Base-by-base conservation (phyloP, 2,888 invertebrate genomes). In the Rhopalosiphum nymphaeae region DNA sequence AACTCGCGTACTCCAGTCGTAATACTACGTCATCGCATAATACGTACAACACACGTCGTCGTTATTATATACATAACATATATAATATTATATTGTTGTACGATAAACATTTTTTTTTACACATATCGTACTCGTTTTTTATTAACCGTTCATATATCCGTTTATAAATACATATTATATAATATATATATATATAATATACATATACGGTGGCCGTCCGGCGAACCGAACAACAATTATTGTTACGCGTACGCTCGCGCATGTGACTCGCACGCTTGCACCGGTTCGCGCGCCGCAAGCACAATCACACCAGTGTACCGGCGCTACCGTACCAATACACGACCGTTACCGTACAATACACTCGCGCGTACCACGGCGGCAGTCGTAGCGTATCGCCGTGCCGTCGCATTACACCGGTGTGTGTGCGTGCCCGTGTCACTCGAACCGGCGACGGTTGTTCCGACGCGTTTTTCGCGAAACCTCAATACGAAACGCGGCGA, bases 181-280 rank as follows among this genome's bases (percentile, higher is more conserved):
- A 44, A 44, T 44, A 49, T 49, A 49, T 11, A 49, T 13, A 49
- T 49, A 49, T 49, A 2, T 13, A 13, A 46, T 49, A 49, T 11
- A 53, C 3, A n/a, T 11, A 53, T 36, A 16, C n/a, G 88, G 9
- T 61, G 89, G 26, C 57, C 2, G 78, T 36, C 21, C 36, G 89
- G 26, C 57, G 1, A n/a, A 16, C 5, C n/a, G 10, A 78, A 78
- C 78, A 78, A 36, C 36, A 78, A 78, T 78, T 78, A 36, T 78
- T 25, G 78, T 78, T 78, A 78, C 78, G n/a, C 67, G 13, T 67
- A 56, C 61, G 67, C 67, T 44, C 86, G 91, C 56, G 91, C 86
- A 61, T 46, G 86, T 67, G 92, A 91, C 53, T 87, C 78, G 87
- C 49, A 5, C 87, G 86, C 36, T 56, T 42, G 36, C 49, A 49